Conservation (phyloP, 2,888 invertebrate genomes). For the Tachina lurida region DNA sequence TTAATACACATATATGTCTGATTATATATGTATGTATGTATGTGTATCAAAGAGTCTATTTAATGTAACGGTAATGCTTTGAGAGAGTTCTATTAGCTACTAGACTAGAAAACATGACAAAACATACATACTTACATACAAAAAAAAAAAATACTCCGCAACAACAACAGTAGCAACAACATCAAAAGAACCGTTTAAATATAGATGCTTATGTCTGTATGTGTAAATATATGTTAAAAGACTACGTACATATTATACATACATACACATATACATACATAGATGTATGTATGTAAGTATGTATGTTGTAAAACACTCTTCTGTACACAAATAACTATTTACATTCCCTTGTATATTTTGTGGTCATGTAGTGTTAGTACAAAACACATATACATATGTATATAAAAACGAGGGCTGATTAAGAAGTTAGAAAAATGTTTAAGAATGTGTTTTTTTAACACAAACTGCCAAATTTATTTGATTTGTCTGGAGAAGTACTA, state of each 20-base stretch:
- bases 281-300: not conserved
- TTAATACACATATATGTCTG: not conserved
- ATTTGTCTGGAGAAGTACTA: too few species aligned
- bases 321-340: constrained; percentile 18
- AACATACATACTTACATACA: too few species aligned
- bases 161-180: constrained; percentile 46
- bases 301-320: not conserved
- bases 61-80: constrained; percentile 67
- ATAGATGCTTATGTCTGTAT: constrained; percentile 5
- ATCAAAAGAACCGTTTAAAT: constrained; percentile 43
- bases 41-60: constrained; percentile 59
- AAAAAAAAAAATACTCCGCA: not conserved
- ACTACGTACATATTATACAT: not conserved
- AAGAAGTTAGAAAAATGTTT: too few species aligned
- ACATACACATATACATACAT: not conserved
- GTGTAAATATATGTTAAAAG: not conserved
- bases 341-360: constrained; percentile 41
- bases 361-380: constrained; percentile 63
- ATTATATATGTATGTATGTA: not conserved
- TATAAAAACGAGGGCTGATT: constrained; percentile 1
- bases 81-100: constrained; percentile 69
- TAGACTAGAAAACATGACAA: constrained; percentile 66
- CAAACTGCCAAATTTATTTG: too few species aligned
- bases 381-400: constrained; percentile 45
- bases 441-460: not conserved